Evolutionary conservation across 2,888 invertebrate genomes (phyloP).

Genomic region (Erebia ligea): DNA sequence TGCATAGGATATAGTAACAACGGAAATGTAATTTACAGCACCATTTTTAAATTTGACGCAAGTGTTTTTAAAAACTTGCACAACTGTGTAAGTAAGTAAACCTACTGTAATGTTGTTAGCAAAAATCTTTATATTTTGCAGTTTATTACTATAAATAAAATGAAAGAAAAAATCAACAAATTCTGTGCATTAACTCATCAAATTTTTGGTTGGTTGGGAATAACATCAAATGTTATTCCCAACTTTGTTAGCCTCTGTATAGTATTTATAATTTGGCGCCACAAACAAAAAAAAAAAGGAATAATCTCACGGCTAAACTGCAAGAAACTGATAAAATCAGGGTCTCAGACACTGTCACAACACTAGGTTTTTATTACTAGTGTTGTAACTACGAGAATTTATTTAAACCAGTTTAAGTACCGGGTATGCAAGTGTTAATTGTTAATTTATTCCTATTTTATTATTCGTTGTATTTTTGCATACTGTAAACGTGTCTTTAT

Average conservation of each 20-base stretch:
- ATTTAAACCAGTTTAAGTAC: not conserved
- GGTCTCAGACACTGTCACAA: not conserved
- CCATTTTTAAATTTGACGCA: too few relatives aligned
- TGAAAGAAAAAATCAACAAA: too few relatives aligned
- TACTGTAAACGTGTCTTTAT: not conserved
- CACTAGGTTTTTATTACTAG: slow-evolving; percentile 12
- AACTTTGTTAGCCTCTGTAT: too few relatives aligned
- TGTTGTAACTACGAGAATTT: not conserved
- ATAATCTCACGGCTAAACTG: slow-evolving; percentile 6
- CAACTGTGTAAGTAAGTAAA: too few relatives aligned
- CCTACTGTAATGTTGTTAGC: too few relatives aligned
- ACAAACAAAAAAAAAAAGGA: not conserved
- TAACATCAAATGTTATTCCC: too few relatives aligned
- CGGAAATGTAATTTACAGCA: not conserved
- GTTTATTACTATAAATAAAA: too few relatives aligned
- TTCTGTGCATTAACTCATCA: too few relatives aligned
- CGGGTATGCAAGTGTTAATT: slow-evolving; percentile 6
- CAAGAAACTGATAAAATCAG: slow-evolving; percentile 15
- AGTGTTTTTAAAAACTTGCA: too few relatives aligned
- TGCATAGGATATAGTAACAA: not conserved
- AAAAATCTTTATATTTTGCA: too few relatives aligned
- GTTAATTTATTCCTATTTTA: slow-evolving; percentile 17
- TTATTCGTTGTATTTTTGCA: slow-evolving; percentile 18
- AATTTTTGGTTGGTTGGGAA: not conserved
- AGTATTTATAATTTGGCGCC: not conserved